These are phyloP conservation scores for Odontamblyopus lacepedii DNA, from an alignment of 2,797 vertebrate genomes.

Conservation along the genomic window DNA sequence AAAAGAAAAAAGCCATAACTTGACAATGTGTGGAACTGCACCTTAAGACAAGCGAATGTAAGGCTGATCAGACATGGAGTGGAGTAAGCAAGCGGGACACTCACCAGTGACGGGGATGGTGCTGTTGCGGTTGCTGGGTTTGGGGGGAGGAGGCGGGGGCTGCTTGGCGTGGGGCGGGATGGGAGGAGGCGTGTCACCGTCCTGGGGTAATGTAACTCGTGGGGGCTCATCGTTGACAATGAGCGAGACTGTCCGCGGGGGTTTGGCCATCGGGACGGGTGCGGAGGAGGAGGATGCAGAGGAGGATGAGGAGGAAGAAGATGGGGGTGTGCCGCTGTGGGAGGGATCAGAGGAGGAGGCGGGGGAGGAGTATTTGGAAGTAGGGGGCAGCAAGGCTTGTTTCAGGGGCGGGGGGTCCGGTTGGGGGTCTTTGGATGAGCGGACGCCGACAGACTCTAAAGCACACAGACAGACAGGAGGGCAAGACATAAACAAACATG, in stretches of 20 bases:
- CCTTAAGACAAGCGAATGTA: background rate
- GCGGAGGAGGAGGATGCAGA: constrained; percentile 58
- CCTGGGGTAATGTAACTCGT: constrained; percentile 13
- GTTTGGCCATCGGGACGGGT: constrained; percentile 65
- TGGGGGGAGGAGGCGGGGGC: constrained; percentile 90
- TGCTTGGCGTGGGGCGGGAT: constrained; percentile 81
- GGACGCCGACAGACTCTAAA: constrained; percentile 80
- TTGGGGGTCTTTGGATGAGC: constrained; percentile 56
- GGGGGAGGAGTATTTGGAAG: constrained; percentile 80
- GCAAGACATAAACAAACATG: constrained; percentile 19
- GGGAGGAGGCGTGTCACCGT: constrained; percentile 48
- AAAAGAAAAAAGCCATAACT: background rate
- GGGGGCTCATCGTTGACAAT: constrained; percentile 41
- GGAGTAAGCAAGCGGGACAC: constrained; percentile 49
- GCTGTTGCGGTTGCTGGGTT: constrained; percentile 90
- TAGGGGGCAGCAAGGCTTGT: constrained; percentile 87
- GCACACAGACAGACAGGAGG: constrained; percentile 24
- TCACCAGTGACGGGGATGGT: constrained; percentile 85
- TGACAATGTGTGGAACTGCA: background rate
- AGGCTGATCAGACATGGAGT: background rate
- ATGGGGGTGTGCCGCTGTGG: constrained; percentile 47
- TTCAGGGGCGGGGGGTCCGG: constrained; percentile 66
- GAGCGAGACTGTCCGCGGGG: constrained; percentile 75
- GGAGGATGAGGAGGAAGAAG: constrained; percentile 55
- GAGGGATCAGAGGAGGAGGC: constrained; percentile 66